A percentile compares a stretch with the other conserved stretches of the same genome.
Evolutionary conservation across 1,140 invertebrate species (phyloP).

Genomic region (Drosophila albomicans): DNA sequence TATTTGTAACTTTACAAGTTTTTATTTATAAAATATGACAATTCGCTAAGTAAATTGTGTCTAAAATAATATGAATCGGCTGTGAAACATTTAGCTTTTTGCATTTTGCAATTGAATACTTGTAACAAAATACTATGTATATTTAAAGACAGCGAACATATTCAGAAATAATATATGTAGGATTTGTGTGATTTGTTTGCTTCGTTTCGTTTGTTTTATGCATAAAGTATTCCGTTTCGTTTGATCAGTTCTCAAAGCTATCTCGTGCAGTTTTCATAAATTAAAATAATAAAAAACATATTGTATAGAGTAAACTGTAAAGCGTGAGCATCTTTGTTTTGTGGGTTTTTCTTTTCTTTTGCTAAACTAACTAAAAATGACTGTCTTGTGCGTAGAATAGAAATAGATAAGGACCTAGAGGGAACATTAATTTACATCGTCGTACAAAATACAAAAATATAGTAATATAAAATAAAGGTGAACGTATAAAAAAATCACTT

Average conservation of each 20-base stretch:
- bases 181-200: constrained; percentile 2
- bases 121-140: constrained; percentile 72
- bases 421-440: constrained; percentile 44
- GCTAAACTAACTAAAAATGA: constrained; percentile 73
- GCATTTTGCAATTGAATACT: constrained; percentile 69
- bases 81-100: constrained; percentile 46
- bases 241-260: constrained; percentile 65
- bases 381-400: constrained; percentile 73
- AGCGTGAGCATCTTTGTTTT: constrained; percentile 74
- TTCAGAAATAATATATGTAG: constrained; percentile 31
- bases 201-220: constrained; percentile 11
- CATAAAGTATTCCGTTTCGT: constrained; percentile 35
- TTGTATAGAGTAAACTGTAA: constrained; percentile 36
- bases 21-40: constrained; percentile 80
- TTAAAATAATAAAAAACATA: constrained; percentile 37
- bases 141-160: constrained; percentile 68
- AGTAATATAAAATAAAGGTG: constrained; percentile 35
- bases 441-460: constrained; percentile 36
- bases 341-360: constrained; percentile 22
- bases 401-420: constrained; percentile 41
- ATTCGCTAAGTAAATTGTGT: constrained; percentile 79
- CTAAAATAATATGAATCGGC: constrained; percentile 71
- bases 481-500: constrained; percentile 61
- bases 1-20: constrained; percentile 71
- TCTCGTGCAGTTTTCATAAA: constrained; percentile 67